These are phyloP conservation scores for Aphelocoma californica DNA, from an alignment of 2,797 vertebrate genomes.

Conservation along the genomic window DNA sequence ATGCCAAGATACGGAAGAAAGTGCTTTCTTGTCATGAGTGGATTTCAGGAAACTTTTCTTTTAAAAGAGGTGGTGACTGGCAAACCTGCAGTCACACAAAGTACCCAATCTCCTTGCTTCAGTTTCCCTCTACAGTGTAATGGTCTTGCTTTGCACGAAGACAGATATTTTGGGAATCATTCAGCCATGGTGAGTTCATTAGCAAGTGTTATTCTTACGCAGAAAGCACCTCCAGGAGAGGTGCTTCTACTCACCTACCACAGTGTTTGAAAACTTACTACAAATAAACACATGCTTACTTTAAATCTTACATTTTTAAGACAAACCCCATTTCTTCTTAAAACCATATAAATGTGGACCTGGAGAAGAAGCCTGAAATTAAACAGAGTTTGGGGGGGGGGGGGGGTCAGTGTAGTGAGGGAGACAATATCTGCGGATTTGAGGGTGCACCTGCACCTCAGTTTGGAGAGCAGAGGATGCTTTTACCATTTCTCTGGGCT, in stretches of 20 bases:
- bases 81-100: not conserved
- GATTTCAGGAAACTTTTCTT: not conserved
- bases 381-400: not conserved
- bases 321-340: fast-evolving
- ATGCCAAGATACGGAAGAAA: not conserved
- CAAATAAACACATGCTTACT: not conserved
- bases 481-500: not conserved
- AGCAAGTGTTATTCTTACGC: not conserved
- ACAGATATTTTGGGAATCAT: not conserved
- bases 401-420: not conserved
- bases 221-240: not conserved
- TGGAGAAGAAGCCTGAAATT: not conserved
- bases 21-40: not conserved
- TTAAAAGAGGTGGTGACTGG: not conserved
- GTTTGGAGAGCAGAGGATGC: not conserved
- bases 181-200: not conserved
- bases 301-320: not conserved
- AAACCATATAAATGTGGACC: not conserved
- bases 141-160: not conserved
- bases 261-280: not conserved
- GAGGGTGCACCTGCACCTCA: not conserved
- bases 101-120: not conserved
- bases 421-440: not conserved
- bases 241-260: not conserved
- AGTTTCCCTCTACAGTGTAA: not conserved